Percentiles rank a stretch among this genome's conserved stretches.
Evolutionary conservation across 2,797 vertebrate genomes (phyloP).

Genomic region (Chromobotia macracanthus): DNA sequence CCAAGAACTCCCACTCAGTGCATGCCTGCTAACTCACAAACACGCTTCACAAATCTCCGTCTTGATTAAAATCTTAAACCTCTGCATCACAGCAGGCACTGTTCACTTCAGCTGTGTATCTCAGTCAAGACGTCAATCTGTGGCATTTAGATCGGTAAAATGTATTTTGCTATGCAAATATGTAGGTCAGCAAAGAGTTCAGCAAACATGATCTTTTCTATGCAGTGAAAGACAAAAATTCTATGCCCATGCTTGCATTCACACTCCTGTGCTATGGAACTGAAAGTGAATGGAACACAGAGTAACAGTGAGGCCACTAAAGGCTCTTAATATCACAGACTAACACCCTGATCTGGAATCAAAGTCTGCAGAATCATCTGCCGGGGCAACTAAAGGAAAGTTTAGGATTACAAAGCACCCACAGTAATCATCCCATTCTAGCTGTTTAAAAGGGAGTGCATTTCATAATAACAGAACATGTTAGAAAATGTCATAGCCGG

Average conservation of each 20-base stretch:
- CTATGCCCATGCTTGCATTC: background rate
- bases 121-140: background rate
- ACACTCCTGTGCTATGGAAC: background rate
- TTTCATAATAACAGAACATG: background rate
- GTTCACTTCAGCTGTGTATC: background rate
- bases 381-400: no score
- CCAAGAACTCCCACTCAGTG: slow-evolving; percentile 27
- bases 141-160: background rate
- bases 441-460: background rate
- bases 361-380: background rate
- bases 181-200: background rate
- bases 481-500: background rate
- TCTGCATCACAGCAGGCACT: background rate
- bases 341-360: background rate
- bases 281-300: background rate
- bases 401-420: background rate
- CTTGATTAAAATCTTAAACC: background rate
- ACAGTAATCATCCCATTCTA: background rate
- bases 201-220: background rate
- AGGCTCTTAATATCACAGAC: background rate
- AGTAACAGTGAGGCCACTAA: background rate
- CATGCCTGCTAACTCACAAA: slow-evolving; percentile 27
- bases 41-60: background rate
- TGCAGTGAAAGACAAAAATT: background rate
- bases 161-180: background rate